Evolutionary conservation across 2,113 vertebrate species (phyloP).

Genomic region (Stictonetta naevosa): DNA sequence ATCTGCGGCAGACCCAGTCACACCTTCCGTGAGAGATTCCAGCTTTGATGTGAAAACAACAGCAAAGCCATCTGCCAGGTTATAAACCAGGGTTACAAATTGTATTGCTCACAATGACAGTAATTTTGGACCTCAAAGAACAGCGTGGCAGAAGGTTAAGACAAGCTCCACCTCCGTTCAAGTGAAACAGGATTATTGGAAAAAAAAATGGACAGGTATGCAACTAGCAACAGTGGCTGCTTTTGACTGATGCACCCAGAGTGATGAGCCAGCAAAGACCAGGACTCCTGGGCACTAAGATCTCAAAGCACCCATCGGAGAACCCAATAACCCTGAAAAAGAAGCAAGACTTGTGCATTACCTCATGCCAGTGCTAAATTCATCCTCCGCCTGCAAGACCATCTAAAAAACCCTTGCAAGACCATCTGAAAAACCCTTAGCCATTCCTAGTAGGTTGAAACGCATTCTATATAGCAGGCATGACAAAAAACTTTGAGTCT

Average conservation of each 20-base stretch:
- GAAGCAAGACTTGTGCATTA: background rate
- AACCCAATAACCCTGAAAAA: slow-evolving; percentile 41
- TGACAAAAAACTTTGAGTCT: slow-evolving; percentile 15
- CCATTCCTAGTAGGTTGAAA: background rate
- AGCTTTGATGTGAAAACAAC: background rate
- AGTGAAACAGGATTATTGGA: slow-evolving; percentile 79
- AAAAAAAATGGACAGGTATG: slow-evolving; percentile 74
- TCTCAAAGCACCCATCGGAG: slow-evolving; percentile 48
- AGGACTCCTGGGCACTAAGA: slow-evolving; percentile 41
- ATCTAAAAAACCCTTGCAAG: background rate
- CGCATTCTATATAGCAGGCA: slow-evolving; percentile 10
- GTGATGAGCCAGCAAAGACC: slow-evolving; percentile 56
- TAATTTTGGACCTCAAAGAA: slow-evolving; percentile 77
- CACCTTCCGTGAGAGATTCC: slow-evolving; percentile 63
- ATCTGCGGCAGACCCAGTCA: slow-evolving; percentile 54
- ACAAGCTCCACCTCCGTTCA: slow-evolving; percentile 76
- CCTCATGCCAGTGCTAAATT: background rate
- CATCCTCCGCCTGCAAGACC: slow-evolving; percentile 44
- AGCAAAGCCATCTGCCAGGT: slow-evolving; percentile 38
- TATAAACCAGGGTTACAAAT: slow-evolving; percentile 51
- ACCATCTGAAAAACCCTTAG: background rate
- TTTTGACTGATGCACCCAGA: slow-evolving; percentile 63
- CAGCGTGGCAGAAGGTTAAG: slow-evolving; percentile 74
- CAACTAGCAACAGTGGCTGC: slow-evolving; percentile 74
- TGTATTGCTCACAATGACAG: slow-evolving; percentile 54